Percentiles rank a stretch among this genome's conserved stretches.
Evolutionary conservation across 2,113 vertebrate species (phyloP).

Genomic region (Peromyscus maniculatus): DNA sequence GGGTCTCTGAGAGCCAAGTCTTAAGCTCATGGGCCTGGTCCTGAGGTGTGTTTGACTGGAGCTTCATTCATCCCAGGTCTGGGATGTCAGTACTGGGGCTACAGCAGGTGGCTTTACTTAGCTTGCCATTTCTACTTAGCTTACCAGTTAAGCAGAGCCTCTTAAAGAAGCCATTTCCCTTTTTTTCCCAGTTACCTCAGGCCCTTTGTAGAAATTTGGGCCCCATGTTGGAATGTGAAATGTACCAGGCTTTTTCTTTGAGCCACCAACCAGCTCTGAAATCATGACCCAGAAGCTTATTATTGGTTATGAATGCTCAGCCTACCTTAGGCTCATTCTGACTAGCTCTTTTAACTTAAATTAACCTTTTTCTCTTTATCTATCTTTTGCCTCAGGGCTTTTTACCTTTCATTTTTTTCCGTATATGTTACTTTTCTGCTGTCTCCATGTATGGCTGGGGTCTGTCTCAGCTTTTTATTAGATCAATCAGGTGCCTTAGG

Average conservation of each 20-base stretch:
- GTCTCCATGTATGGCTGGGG: background rate
- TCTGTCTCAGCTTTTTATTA: background rate
- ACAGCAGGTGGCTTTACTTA: background rate
- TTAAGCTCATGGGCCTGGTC: background rate
- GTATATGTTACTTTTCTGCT: background rate
- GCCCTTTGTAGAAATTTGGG: background rate
- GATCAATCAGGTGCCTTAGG: background rate
- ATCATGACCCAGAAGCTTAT: background rate
- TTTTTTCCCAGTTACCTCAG: background rate
- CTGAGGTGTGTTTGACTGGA: too few relatives aligned
- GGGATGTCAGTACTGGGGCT: background rate
- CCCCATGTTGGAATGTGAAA: background rate
- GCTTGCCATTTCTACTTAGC: background rate
- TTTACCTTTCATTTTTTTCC: background rate
- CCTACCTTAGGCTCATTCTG: background rate
- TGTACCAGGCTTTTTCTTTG: background rate
- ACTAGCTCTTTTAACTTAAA: background rate
- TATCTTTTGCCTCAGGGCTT: background rate
- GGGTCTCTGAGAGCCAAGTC: background rate
- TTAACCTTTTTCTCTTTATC: background rate
- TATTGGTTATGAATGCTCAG: background rate
- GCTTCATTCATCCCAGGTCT: background rate
- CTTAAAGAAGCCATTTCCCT: background rate
- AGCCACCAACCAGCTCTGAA: background rate
- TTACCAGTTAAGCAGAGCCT: background rate